phyloP scores from a whole-genome alignment of 2,113 vertebrate species.

The Megaleporinus macrocephalus region DNA sequence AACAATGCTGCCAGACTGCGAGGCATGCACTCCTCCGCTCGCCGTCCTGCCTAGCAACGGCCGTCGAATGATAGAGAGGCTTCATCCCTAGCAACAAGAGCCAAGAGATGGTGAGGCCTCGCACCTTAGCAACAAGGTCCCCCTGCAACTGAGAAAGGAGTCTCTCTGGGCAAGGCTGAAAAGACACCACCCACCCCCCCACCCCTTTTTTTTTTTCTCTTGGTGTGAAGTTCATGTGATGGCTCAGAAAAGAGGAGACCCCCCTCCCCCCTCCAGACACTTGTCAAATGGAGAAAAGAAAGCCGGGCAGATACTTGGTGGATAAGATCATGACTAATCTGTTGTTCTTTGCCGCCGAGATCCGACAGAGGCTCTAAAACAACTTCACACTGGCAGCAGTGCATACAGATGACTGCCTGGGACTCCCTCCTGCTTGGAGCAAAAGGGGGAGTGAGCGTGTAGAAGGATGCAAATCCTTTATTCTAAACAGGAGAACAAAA shows the following conservation, averaged over 20 bases:
- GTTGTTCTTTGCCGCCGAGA: slow-evolving; percentile 77
- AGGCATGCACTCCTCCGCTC: slow-evolving; percentile 66
- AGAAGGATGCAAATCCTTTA: slow-evolving; percentile 15
- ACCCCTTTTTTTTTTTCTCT: slow-evolving; percentile 67
- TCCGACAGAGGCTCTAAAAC: slow-evolving; percentile 77
- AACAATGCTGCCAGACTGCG: slow-evolving; percentile 66
- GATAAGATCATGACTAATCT: slow-evolving; percentile 87
- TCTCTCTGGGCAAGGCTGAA: slow-evolving; percentile 72
- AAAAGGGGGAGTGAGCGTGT: not conserved
- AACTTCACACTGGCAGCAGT: slow-evolving; percentile 68
- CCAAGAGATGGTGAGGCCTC: slow-evolving; percentile 57
- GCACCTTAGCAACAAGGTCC: slow-evolving; percentile 60
- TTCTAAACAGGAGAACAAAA: not conserved
- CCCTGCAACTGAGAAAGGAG: slow-evolving; percentile 60
- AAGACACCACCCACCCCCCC: slow-evolving; percentile 56
- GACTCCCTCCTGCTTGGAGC: not conserved
- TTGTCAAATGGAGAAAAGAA: slow-evolving; percentile 80
- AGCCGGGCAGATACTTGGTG: slow-evolving; percentile 79
- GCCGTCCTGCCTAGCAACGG: slow-evolving; percentile 79
- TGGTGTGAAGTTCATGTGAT: slow-evolving; percentile 80
- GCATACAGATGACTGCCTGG: slow-evolving; percentile 58
- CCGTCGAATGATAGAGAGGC: slow-evolving; percentile 58
- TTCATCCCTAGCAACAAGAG: slow-evolving; percentile 62
- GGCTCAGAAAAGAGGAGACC: slow-evolving; percentile 78
- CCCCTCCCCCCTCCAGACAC: slow-evolving; percentile 79